phyloP scores from a whole-genome alignment of 2,797 vertebrate genomes.

The Paramormyrops hopkinsi region DNA sequence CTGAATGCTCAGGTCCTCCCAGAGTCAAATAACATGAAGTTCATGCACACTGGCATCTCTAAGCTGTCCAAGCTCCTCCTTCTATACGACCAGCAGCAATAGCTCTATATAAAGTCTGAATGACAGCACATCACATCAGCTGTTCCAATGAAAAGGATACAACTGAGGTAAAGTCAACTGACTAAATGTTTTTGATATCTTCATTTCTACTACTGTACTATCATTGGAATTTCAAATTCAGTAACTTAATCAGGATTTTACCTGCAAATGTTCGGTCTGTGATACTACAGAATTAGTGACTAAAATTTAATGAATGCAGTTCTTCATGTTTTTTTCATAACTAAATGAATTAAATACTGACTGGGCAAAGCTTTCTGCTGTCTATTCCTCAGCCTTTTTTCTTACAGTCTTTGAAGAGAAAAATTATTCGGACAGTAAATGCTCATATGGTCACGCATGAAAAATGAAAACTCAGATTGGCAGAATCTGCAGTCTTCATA shows the following conservation, averaged over 20 bases:
- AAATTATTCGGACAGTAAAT: neutral
- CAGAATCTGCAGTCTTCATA: neutral
- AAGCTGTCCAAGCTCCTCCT: neutral
- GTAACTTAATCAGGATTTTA: neutral
- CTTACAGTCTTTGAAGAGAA: neutral
- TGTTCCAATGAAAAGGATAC: neutral
- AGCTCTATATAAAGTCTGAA: neutral
- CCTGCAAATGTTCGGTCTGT: neutral
- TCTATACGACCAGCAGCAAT: neutral
- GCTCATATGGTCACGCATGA: neutral
- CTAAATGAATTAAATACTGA: neutral
- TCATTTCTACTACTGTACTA: neutral
- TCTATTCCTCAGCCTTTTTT: neutral
- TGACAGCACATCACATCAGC: neutral
- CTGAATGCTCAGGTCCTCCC: neutral
- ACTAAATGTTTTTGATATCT: neutral
- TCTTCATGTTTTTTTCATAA: neutral
- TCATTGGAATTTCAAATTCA: neutral
- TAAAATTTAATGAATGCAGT: neutral
- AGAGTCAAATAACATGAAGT: neutral
- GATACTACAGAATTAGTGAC: neutral
- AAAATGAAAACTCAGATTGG: neutral
- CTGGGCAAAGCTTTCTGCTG: neutral
- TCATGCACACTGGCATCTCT: neutral
- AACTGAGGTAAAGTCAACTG: neutral